phyloP scores from a whole-genome alignment of 1,140 invertebrate genomes.

The Drosophila busckii region DNA sequence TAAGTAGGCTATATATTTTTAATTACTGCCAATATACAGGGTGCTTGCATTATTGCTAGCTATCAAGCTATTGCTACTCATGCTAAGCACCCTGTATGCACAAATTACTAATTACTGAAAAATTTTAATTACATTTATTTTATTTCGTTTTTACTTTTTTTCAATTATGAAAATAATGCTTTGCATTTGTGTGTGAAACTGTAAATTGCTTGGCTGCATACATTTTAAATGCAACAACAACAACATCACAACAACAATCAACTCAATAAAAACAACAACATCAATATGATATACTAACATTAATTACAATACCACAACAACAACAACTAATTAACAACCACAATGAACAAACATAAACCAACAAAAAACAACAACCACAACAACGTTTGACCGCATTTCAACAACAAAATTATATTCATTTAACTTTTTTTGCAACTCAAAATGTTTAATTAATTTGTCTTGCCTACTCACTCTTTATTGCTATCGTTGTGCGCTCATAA shows the following conservation, averaged over 20 bases:
- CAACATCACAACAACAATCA: constrained; percentile 12
- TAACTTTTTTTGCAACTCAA: constrained; percentile 23
- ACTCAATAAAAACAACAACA: constrained; percentile 20
- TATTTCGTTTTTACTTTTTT: constrained; percentile 12
- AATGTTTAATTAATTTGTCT: constrained; percentile 44
- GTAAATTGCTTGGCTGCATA: constrained; percentile 39
- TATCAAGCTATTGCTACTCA: too few species aligned
- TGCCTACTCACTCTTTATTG: constrained; percentile 15
- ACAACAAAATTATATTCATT: too few species aligned
- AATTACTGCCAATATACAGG: too few species aligned
- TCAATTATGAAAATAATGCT: constrained; percentile 22
- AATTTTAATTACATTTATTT: constrained; percentile 22
- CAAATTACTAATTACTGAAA: constrained; percentile 1
- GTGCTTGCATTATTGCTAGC: too few species aligned
- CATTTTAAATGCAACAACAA: constrained; percentile 39
- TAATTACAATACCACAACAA: constrained; percentile 43
- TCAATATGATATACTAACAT: constrained; percentile 30
- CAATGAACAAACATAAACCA: constrained; percentile 29
- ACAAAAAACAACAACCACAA: constrained; percentile 22
- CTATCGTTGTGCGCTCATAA: constrained; percentile 8
- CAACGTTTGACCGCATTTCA: too few species aligned
- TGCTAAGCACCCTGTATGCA: too few species aligned
- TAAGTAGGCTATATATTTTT: too few species aligned
- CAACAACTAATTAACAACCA: constrained; percentile 56
- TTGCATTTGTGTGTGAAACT: constrained; percentile 28